A percentile compares a stretch with the other conserved stretches of the same genome.
Evolutionary conservation across 1,140 invertebrate species (phyloP).

Genomic region (Drosophila paulistorum): DNA sequence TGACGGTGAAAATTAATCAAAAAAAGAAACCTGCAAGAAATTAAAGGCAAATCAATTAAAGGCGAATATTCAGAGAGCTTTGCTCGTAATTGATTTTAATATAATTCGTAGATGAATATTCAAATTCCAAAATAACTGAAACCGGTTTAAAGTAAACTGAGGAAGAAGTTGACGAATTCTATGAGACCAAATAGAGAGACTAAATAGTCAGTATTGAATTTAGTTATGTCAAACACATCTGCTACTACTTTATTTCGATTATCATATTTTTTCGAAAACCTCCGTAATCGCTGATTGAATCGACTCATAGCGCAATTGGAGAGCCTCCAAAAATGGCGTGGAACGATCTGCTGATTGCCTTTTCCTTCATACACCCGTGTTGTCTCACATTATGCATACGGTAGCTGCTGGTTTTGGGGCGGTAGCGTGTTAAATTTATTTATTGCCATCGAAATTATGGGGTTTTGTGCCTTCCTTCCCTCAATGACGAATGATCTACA

Average conservation of each 20-base stretch:
- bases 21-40: conserved; percentile 74
- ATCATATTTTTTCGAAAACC: too few relatives aligned
- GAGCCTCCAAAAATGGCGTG: conserved; percentile 1
- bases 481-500: conserved; percentile 79
- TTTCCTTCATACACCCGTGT: conserved; percentile 15
- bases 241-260: too few relatives aligned
- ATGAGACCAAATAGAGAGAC: too few relatives aligned
- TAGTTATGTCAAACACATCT: too few relatives aligned
- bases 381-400: conserved; percentile 50
- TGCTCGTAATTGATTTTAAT: conserved; percentile 24
- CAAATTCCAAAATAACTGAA: background rate
- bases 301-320: conserved; percentile 2
- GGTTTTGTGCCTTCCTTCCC: conserved; percentile 48
- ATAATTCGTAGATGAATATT: background rate
- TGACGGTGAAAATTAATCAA: conserved; percentile 70
- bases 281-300: background rate
- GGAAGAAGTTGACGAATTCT: too few relatives aligned
- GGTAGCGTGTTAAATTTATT: conserved; percentile 73
- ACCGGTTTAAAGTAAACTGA: background rate
- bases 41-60: conserved; percentile 70
- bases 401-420: conserved; percentile 11
- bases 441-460: conserved; percentile 68
- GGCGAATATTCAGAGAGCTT: conserved; percentile 37
- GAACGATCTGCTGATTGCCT: background rate
- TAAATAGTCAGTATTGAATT: too few relatives aligned